Conservation (phyloP, 2,797 vertebrate species). For the Lepilemur ruficaudatus region DNA sequence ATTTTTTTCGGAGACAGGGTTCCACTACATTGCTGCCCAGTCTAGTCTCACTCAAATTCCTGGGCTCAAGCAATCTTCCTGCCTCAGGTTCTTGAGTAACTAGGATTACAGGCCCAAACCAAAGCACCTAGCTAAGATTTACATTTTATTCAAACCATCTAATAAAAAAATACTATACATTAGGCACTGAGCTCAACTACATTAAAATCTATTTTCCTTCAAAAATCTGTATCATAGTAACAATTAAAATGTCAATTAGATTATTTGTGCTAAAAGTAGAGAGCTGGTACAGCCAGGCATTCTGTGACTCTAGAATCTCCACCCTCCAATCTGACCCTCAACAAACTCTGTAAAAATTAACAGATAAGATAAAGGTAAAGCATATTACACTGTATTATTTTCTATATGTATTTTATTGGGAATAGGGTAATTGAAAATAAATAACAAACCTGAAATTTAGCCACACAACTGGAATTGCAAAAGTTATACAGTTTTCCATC, state of each 20-base stretch:
- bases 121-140: neutral
- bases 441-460: constrained; percentile 97
- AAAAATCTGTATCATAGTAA: neutral
- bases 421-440: constrained; percentile 45
- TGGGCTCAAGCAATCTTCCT: neutral
- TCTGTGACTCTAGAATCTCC: neutral
- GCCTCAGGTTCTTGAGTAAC: neutral
- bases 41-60: neutral
- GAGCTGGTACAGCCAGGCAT: neutral
- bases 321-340: neutral
- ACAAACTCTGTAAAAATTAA: constrained; percentile 20
- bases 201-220: constrained; percentile 17
- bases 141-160: constrained; percentile 7
- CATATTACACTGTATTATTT: neutral
- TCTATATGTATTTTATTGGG: constrained; percentile 1
- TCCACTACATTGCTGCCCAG: neutral
- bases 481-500: constrained; percentile 97
- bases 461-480: constrained; percentile 98
- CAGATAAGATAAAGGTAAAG: neutral
- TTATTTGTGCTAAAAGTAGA: neutral
- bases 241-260: neutral
- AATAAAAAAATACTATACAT: constrained; percentile 5
- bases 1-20: neutral
- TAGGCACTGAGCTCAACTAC: neutral
- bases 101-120: neutral